Percentiles rank a stretch among this genome's conserved stretches.
Conservation (phyloP, 2,113 vertebrate genomes). For the Coreoperca whiteheadi region DNA sequence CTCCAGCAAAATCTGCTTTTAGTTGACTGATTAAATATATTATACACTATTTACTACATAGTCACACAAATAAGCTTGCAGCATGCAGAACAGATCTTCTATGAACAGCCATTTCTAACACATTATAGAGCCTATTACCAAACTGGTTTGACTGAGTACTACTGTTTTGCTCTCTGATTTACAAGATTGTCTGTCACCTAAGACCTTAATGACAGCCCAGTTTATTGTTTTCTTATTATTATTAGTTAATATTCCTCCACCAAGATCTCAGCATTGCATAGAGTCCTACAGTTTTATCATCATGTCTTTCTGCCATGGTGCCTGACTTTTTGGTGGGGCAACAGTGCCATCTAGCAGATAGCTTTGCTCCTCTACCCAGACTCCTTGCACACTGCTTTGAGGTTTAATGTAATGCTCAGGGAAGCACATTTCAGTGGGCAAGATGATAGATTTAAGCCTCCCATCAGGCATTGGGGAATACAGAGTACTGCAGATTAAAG, state of each 20-base stretch:
- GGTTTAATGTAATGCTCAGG: constrained; percentile 76
- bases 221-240: constrained; percentile 56
- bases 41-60: constrained; percentile 42
- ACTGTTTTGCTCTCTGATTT: constrained; percentile 59
- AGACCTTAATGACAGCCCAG: constrained; percentile 58
- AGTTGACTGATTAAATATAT: constrained; percentile 53
- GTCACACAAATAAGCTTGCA: constrained; percentile 49
- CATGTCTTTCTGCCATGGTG: background rate
- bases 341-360: constrained; percentile 87
- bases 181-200: constrained; percentile 43
- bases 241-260: constrained; percentile 62
- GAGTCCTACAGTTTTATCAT: constrained; percentile 5
- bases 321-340: constrained; percentile 63
- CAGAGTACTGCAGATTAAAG: constrained; percentile 75
- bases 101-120: constrained; percentile 40
- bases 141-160: constrained; percentile 53
- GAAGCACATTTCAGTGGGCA: constrained; percentile 80
- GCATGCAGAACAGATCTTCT: constrained; percentile 40
- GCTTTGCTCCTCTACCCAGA: constrained; percentile 8
- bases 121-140: constrained; percentile 41
- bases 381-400: constrained; percentile 61
- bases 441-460: constrained; percentile 83
- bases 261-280: constrained; percentile 52
- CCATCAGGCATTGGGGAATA: constrained; percentile 81
- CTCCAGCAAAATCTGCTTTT: constrained; percentile 48